Percentiles rank a stretch among this genome's conserved stretches.
Evolutionary conservation across 2,797 vertebrate genomes (phyloP).

Genomic region (Ptychadena robeensis): DNA sequence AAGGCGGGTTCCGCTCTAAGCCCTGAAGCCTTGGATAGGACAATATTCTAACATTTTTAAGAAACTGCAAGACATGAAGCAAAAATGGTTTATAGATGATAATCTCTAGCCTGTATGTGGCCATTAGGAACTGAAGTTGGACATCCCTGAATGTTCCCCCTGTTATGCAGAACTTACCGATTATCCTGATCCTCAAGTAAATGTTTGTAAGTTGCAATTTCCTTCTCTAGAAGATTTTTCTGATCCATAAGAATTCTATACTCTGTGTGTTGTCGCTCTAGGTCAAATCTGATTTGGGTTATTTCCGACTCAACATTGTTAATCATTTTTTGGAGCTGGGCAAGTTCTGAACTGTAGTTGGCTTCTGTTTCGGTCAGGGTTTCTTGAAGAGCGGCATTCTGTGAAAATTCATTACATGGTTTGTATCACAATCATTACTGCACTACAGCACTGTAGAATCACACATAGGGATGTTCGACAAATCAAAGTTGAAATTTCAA

Average conservation of each 20-base stretch:
- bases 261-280: constrained; percentile 70
- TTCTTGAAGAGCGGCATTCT: constrained; percentile 32
- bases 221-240: constrained; percentile 80
- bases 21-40: no score
- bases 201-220: constrained; percentile 71
- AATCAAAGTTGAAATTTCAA: no score
- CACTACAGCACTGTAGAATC: no score
- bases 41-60: no score
- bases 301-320: constrained; percentile 72
- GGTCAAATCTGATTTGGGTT: constrained; percentile 65
- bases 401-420: not conserved
- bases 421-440: not conserved
- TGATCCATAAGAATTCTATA: constrained; percentile 80
- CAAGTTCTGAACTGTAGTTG: constrained; percentile 64
- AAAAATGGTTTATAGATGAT: no score
- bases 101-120: no score
- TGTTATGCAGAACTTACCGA: not conserved
- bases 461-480: no score
- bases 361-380: constrained; percentile 32
- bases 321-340: constrained; percentile 72
- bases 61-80: no score
- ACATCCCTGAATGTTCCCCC: not conserved
- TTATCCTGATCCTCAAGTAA: constrained; percentile 36
- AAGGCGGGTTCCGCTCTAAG: no score
- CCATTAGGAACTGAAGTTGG: not conserved